Evolutionary conservation across 2,888 invertebrate species (phyloP).

Genomic region (Ashinkailepas kermadecensis): DNA sequence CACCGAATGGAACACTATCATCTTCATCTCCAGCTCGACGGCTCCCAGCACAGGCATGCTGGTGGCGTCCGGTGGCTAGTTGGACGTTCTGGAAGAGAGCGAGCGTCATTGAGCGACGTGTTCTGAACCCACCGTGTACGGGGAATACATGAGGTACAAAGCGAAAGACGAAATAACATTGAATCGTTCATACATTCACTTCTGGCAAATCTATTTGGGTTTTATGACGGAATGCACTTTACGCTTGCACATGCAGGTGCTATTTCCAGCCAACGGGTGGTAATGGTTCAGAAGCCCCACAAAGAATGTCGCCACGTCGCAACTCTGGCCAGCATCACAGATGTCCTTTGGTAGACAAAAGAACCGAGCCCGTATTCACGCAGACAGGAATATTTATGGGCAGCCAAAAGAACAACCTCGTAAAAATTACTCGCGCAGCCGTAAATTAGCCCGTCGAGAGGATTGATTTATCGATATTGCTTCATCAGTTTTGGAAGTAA

Average conservation of each 20-base stretch:
- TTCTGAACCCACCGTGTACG: too few species aligned
- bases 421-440: constrained; percentile 8
- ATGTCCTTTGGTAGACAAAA: constrained; percentile 16
- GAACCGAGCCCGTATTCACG: background rate
- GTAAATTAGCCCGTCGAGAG: constrained; percentile 13
- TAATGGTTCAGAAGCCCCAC: background rate
- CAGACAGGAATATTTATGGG: constrained; percentile 15
- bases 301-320: constrained; percentile 2
- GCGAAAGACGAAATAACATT: too few species aligned
- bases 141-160: too few species aligned
- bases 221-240: background rate
- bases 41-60: too few species aligned
- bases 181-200: too few species aligned
- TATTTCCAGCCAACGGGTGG: background rate
- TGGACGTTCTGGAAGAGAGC: too few species aligned
- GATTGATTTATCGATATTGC: constrained; percentile 22
- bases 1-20: too few species aligned
- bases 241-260: background rate
- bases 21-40: too few species aligned
- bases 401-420: constrained; percentile 15
- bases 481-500: constrained; percentile 19
- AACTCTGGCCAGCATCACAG: background rate
- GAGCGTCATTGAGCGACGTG: too few species aligned
- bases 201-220: too few species aligned
- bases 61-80: too few species aligned